A percentile compares a stretch with the other conserved stretches of the same genome.
Conservation (phyloP, 2,113 vertebrate species). For the Sakesphorus luctuosus region DNA sequence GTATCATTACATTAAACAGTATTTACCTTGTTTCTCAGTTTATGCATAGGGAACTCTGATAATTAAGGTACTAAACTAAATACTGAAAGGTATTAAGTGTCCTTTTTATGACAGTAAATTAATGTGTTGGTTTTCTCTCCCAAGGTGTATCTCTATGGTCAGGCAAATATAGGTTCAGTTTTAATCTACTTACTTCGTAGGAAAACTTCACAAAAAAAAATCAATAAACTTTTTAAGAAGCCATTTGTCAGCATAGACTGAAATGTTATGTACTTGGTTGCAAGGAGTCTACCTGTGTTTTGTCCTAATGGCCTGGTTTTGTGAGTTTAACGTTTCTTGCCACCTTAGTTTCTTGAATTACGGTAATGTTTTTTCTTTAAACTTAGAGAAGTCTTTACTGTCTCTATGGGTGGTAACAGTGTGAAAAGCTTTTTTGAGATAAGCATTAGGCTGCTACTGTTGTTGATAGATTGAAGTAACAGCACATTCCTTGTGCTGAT, state of each 20-base stretch:
- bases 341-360: not conserved
- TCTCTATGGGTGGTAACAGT: not conserved
- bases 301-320: not conserved
- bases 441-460: not conserved
- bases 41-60: not conserved
- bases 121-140: not conserved
- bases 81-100: not conserved
- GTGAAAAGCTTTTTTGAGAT: not conserved
- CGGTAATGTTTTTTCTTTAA: not conserved
- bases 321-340: not conserved
- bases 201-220: not conserved
- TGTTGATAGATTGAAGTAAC: not conserved
- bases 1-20: not conserved
- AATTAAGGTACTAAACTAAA: not conserved
- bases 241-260: not conserved
- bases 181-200: not conserved
- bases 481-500: not conserved
- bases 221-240: not conserved
- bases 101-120: not conserved
- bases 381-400: not conserved
- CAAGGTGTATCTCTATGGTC: not conserved
- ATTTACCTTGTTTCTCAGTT: not conserved
- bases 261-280: not conserved
- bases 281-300: not conserved
- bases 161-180: not conserved